Percentiles rank a stretch among this genome's conserved stretches.
Evolutionary conservation across 2,888 invertebrate species (phyloP).

Genomic region (Polia nebulosa): DNA sequence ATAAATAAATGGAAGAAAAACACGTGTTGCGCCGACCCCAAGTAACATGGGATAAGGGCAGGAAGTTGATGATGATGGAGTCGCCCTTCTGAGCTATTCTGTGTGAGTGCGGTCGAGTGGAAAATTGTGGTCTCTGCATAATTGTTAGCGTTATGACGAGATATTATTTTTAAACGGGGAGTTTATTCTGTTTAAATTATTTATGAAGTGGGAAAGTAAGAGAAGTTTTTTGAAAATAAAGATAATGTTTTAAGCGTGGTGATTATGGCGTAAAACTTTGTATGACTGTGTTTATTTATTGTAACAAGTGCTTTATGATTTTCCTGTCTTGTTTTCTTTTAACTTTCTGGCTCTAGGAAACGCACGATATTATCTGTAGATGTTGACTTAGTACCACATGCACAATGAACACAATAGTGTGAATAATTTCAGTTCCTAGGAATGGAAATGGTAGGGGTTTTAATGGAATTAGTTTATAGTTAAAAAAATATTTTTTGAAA

Average conservation of each 20-base stretch:
- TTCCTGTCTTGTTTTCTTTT: background rate
- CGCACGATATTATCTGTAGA: background rate
- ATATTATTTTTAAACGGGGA: background rate
- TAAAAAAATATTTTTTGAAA: too few relatives aligned
- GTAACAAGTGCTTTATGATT: background rate
- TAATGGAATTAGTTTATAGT: too few relatives aligned
- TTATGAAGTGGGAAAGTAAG: background rate
- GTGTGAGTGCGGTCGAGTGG: background rate
- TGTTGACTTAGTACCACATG: background rate
- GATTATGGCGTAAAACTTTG: background rate
- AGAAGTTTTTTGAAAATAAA: background rate
- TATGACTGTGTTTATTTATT: background rate
- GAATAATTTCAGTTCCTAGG: background rate
- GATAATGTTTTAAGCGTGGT: background rate
- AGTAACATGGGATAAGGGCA: too few relatives aligned
- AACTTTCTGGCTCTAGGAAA: background rate
- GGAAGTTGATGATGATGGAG: too few relatives aligned
- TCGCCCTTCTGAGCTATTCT: background rate
- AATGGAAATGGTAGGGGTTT: background rate
- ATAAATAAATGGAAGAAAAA: too few relatives aligned
- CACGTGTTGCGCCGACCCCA: too few relatives aligned
- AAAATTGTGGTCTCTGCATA: slow-evolving; percentile 33
- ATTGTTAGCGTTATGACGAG: slow-evolving; percentile 25
- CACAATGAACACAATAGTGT: background rate
- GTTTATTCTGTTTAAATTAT: slow-evolving; percentile 20